Percentiles rank a stretch among this genome's conserved stretches.
Conservation (phyloP, 2,797 vertebrate genomes). For the Eupleurogrammus muticus region DNA sequence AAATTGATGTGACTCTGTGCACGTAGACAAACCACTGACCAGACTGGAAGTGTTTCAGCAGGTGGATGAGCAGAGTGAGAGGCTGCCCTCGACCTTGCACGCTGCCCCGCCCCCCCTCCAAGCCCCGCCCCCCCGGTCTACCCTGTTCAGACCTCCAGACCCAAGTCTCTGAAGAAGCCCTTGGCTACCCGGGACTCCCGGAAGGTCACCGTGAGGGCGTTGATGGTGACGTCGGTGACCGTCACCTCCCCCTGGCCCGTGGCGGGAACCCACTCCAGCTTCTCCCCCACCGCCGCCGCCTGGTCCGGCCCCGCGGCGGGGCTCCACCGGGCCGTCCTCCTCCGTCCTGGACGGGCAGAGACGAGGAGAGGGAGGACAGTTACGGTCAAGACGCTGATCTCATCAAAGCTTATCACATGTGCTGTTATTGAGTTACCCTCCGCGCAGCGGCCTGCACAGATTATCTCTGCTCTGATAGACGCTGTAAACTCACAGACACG, state of each 20-base stretch:
- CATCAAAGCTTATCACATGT: conserved; percentile 25
- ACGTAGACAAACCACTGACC: conserved; percentile 58
- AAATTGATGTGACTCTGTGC: conserved; percentile 57
- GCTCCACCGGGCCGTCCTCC: conserved; percentile 63
- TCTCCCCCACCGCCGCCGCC: conserved; percentile 38
- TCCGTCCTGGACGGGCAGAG: conserved; percentile 54
- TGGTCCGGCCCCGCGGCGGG: conserved; percentile 39
- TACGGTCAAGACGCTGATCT: conserved; percentile 26
- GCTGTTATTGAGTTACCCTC: conserved; percentile 43
- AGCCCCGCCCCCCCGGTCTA: not conserved
- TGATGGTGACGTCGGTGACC: conserved; percentile 97
- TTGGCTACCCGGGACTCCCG: conserved; percentile 91
- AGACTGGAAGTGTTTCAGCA: conserved; percentile 17
- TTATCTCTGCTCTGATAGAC: conserved; percentile 33
- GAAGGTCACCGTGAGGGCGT: conserved; percentile 98
- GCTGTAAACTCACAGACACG: conserved; percentile 11
- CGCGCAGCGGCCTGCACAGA: conserved; percentile 23
- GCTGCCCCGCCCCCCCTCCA: conserved; percentile 1
- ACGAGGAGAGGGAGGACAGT: conserved; percentile 8
- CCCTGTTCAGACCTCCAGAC: conserved; percentile 75
- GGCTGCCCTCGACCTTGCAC: conserved; percentile 6
- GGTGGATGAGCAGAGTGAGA: conserved; percentile 16
- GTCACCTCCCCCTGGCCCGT: conserved; percentile 87
- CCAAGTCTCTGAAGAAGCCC: conserved; percentile 95
- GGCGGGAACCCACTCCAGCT: conserved; percentile 71